Evolutionary conservation across 1,140 invertebrate species (phyloP).

Genomic region (Panagrolaimus sp.): DNA sequence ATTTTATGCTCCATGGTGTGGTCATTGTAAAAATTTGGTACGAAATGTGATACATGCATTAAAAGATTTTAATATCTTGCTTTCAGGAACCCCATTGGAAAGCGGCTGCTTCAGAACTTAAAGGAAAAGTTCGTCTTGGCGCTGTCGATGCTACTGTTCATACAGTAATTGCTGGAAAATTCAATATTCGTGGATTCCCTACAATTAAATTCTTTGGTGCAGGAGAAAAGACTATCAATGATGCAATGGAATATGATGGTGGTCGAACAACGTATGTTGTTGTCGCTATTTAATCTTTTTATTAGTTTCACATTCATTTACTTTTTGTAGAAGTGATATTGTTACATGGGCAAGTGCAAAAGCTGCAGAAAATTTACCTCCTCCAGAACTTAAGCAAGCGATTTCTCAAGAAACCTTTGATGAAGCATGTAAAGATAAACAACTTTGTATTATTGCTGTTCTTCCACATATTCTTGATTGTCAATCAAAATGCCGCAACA

Average conservation of each 20-base stretch:
- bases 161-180: conserved; percentile 68
- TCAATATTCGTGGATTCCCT: conserved; percentile 80
- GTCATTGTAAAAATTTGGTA: conserved; percentile 83
- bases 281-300: neutral
- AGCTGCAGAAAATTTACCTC: conserved; percentile 75
- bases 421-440: conserved; percentile 54
- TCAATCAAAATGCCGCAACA: conserved; percentile 84
- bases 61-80: too few species aligned
- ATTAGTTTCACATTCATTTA: conserved; percentile 17
- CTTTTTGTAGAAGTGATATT: conserved; percentile 69
- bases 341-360: conserved; percentile 80
- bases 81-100: conserved; percentile 78
- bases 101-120: conserved; percentile 82
- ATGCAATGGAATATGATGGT: conserved; percentile 72
- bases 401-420: conserved; percentile 47
- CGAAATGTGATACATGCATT: too few species aligned
- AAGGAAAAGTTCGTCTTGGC: conserved; percentile 81
- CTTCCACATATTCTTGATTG: conserved; percentile 96
- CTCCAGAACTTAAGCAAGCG: conserved; percentile 81
- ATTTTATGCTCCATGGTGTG: conserved; percentile 66
- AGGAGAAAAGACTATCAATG: conserved; percentile 72
- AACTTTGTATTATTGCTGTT: conserved; percentile 79
- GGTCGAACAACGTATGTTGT: conserved; percentile 70
- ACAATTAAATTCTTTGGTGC: conserved; percentile 90
- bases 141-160: conserved; percentile 91